Evolutionary conservation across 1,140 invertebrate genomes (phyloP), one percentile per base, ranked within the genome.

Genomic region (Dendroctonus valens): DNA sequence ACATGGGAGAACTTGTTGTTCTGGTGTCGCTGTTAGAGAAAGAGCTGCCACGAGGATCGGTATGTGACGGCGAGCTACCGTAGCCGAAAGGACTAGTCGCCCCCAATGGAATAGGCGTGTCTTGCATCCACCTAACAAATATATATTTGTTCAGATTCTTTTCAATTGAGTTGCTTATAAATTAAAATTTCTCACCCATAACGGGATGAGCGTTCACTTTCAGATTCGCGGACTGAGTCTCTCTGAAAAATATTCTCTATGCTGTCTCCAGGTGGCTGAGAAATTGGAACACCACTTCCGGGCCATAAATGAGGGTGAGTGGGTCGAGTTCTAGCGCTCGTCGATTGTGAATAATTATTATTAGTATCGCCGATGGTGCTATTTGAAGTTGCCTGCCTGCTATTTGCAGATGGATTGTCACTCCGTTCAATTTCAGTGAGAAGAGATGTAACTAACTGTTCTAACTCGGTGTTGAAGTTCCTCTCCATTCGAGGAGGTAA

Each of bases 1-100:
- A 72, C 12, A 70, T 67, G 7, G 70, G 67, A 0, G 70, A 69
- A 57, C 67, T 71, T 44, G 73, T 71, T 0, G 71, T 74, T 46
- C 66, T 42, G 41, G 73, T 73, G 38, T 61, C 55, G 14, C 68
- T 70, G 41, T 69, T 74, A 11, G 50, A 6, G 49, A 54, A 58
- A 57, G 51, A 26, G 51, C 54, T 38, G 12, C 11, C 26, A 15
- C 15, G 50, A 15, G 15, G n/a, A 15, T 52, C 50, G 26, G 1
- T 1, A 26, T 26, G 26, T 3, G 26, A 26, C 1, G 26, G 26
- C 26, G n/a, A n/a, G n/a, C 26, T 26, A 26, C 26, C 1, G 26
- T 26, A 26, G 26, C 26, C 26, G 26, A 26, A 26, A 26, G 1
- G 26, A 26, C 26, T 26, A 26, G 26, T 26, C 26, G 1, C 26